Evolutionary conservation across 64 coral and sea anemone species (phyloP), one percentile per base, ranked within the genome.

Genomic region (Exaiptasia diaphana): DNA sequence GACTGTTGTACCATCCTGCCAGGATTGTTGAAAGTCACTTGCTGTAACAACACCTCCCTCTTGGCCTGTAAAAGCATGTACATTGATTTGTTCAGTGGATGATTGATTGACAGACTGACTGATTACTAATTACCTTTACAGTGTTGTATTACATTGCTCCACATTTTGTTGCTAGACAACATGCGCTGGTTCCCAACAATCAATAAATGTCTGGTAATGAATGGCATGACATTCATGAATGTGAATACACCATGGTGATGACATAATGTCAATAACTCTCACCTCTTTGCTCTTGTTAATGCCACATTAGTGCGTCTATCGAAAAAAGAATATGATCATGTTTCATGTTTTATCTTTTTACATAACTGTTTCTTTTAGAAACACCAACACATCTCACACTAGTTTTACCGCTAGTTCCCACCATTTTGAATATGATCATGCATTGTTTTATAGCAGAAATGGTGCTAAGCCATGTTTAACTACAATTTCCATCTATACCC

Each of bases 231-330:
- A 1, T 3, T 14, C 2, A 17, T 36, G 64, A 15, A 27, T 17
- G 3, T 68, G 11, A 31, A 12, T 2, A 32, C 21, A 6, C 6
- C 7, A 1, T 56, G 53, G 53, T 56, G 17, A 56, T 56, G 53
- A 56, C 3, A 56, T 56, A 26, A 56, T 56, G 11, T 10, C 22
- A 71, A 38, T 9, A 20, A 38, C 37, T 83, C 86, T 30, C 64
- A 99, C 95, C 95, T 85, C 41, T 99, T 99, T 25, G 95, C 89
- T 71, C 95, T 87, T 26, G 95, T 92, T 18, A 99, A 65, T 26
- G 95, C 95, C 24, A 99, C 95, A 64, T 99, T 99, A n/a, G 89
- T 99, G 29, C 95, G 90, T 75, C 95, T 99, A 55, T 22, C 20
- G 28, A 58, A 41, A 18, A 17, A 39, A 41, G n/a, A 5, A 31